Percentiles rank a stretch among this genome's conserved stretches.
These are phyloP conservation scores for Setophaga kirtlandii DNA, from an alignment of 2,113 vertebrate genomes.

Conservation along the genomic window DNA sequence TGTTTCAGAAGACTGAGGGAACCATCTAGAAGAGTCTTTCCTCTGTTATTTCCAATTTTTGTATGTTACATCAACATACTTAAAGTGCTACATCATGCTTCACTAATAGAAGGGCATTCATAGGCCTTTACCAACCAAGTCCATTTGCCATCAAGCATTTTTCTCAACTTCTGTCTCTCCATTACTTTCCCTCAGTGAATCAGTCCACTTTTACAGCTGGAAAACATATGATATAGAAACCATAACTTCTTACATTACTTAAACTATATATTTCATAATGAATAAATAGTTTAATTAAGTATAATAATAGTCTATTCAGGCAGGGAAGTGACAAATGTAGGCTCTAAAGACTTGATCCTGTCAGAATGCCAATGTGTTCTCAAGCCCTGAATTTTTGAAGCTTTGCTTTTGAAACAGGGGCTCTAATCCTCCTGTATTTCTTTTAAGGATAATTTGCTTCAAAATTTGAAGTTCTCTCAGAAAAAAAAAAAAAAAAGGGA, in stretches of 20 bases:
- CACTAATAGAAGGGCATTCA: neutral
- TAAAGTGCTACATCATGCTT: neutral
- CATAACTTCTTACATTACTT: neutral
- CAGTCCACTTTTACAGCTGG: neutral
- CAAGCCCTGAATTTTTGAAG: neutral
- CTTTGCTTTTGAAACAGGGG: neutral
- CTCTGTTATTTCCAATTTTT: neutral
- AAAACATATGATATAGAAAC: neutral
- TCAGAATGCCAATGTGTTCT: neutral
- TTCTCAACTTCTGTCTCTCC: neutral
- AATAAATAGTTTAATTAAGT: neutral
- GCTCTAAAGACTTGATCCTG: no score
- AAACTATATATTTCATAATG: neutral
- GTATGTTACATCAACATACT: neutral
- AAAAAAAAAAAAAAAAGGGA: neutral
- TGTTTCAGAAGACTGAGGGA: neutral
- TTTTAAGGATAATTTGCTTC: neutral
- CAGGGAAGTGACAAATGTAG: neutral
- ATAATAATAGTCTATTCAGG: neutral
- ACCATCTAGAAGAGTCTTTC: neutral
- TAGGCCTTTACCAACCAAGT: neutral
- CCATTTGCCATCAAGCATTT: neutral
- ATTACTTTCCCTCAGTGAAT: neutral
- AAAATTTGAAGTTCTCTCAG: neutral
- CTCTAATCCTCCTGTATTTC: neutral